These are phyloP conservation scores for Sylvilagus bachmani DNA, from an alignment of 2,113 vertebrate genomes.

Conservation along the genomic window DNA sequence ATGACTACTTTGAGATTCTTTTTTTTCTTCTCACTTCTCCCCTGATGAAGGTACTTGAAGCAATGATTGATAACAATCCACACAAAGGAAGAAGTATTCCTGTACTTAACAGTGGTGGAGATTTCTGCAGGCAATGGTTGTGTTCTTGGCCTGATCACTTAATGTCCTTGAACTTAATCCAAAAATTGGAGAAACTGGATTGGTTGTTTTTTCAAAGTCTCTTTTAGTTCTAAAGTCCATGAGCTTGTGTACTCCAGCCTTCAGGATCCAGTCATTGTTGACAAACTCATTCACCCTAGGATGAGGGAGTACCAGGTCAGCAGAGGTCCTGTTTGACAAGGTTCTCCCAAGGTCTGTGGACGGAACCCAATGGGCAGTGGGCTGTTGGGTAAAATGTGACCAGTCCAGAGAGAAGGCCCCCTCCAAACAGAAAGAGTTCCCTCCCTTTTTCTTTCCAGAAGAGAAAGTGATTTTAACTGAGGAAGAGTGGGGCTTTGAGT, in stretches of 20 bases:
- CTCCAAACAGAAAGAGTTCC: not conserved
- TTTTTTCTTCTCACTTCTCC: not conserved
- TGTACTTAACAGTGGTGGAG: not conserved
- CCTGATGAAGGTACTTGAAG: not conserved
- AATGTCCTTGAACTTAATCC: constrained; percentile 5
- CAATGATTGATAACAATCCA: not conserved
- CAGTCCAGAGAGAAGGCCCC: not conserved
- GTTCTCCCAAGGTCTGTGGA: not conserved
- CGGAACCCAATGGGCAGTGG: not conserved
- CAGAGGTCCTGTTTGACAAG: not conserved
- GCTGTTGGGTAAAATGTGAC: not conserved
- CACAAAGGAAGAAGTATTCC: not conserved
- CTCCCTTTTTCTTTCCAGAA: constrained; percentile 2
- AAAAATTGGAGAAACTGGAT: constrained; percentile 14
- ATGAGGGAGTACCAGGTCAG: not conserved
- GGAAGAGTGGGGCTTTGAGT: not conserved
- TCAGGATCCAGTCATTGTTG: not conserved
- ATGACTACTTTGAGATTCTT: not conserved
- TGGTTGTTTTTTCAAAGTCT: not conserved
- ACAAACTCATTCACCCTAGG: not conserved
- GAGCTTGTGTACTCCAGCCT: not conserved
- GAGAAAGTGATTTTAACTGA: constrained; percentile 15
- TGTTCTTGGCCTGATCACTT: not conserved
- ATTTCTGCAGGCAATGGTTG: not conserved
- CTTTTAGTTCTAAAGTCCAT: not conserved